Base-by-base conservation (phyloP, 2,797 vertebrate species). In the Falco cherrug region DNA sequence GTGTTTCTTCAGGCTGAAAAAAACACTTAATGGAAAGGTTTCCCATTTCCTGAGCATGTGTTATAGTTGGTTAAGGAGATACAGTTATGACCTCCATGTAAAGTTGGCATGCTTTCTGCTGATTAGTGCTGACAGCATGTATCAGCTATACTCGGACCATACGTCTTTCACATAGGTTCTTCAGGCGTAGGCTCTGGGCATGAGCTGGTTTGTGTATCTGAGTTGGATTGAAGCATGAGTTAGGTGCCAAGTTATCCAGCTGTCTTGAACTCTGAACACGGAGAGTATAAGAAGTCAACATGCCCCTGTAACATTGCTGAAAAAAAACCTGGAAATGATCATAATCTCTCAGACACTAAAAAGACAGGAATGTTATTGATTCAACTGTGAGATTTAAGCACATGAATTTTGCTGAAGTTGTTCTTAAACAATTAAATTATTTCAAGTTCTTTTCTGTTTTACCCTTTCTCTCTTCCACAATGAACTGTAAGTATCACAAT, bases 61-160 rank as follows among this genome's bases (percentile, higher is more conserved):
- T 19, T 71, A 2, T 20, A 22, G 13, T 6, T 59, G 28, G 3
- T 89, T 57, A 29, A 48, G 63, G n/a, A 70, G 48, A 21, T 61
- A 9, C 5, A 56, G 26, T 33, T 43, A 2, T 56, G 13, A 56
- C 4, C 24, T 64, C 8, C 41, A 18, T 5, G 8, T 14, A 61
- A 60, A 73, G 9, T 13, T 83, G 57, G 11, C 48, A 20, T 45
- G 13, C 5, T n/a, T 83, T 54, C 28, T 63, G 29, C 33, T 65
- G 29, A 2, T 70, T 10, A 53, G 3, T 5, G 4, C 13, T 41
- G 15, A 25, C 6, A 51, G 4, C 11, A 9, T 41, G 1, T 17
- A 8, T 29, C 68, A 35, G 13, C 9, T 60, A 1, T 59, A 13
- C 29, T 79, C 17, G 68, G 61, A 61, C 7, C 10, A 37, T 17